Base-by-base conservation (phyloP, 2,797 vertebrate species). In the Luscinia luscinia region DNA sequence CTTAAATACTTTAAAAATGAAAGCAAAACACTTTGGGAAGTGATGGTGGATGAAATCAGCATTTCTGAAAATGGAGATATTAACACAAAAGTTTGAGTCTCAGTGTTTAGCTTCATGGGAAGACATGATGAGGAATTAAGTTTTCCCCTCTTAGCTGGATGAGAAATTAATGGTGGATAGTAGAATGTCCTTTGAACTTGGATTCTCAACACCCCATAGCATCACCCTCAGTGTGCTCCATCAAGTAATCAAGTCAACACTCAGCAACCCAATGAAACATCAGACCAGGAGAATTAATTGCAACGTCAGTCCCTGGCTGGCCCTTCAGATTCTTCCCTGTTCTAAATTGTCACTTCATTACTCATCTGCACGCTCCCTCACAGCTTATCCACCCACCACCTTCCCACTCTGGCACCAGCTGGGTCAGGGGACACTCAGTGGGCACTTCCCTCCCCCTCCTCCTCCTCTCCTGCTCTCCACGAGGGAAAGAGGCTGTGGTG, bases 211-310 rank as follows among this genome's bases (percentile, higher is more conserved):
- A 77, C 27, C 36, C 30, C 32, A 36, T 13, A 89, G 45, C 10
- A 51, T 46, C 75, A 87, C 43, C 26, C 67, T 32, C 66, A 89
- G 55, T 43, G 58, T 46, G 54, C 26, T 87, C 58, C n/a, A 45
- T 82, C 83, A 84, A 74, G n/a, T 51, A 68, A 82, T 89, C 68
- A 78, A 87, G 73, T 87, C 76, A 91, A 92, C 84, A 66, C 28
- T 5, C 30, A 77, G 49, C 72, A 95, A 87, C n/a, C 15, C 84
- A 90, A 43, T 28, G 54, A 81, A 95, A 81, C 32, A 55, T 36
- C 75, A 75, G 32, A 77, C 36, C 45, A 54, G 36, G 66, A 92
- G 75, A 91, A 94, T 90, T 95, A 92, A 92, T 91, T 85, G 28
- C 49, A 68, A 32, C 0, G 3, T 75, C 81, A 89, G 2, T 74